Evolutionary conservation across 2,797 vertebrate species (phyloP), one percentile per base, ranked within the genome.

Genomic region (Megalops cyprinoides): DNA sequence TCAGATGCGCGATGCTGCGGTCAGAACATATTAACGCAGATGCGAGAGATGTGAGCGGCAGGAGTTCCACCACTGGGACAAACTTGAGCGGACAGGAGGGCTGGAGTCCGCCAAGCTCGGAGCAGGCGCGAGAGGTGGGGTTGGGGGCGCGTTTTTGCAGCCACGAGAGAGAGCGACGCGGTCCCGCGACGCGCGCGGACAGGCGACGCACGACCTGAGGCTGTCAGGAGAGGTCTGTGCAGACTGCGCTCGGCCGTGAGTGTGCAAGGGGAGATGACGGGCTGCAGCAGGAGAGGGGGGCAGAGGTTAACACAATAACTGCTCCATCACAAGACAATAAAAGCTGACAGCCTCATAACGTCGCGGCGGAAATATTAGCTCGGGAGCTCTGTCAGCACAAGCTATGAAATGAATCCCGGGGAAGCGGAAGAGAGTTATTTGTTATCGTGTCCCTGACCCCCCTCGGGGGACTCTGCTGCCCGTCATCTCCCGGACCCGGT

Each of bases 351-450:
- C 49, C 79, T 79, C 56, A 48, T 62, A 53, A 34, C 48, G 42
- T 20, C 86, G 84, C 83, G 82, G 82, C 83, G 82, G 81, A 84
- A 84, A 83, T 88, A 83, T 88, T 90, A 86, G 84, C 88, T 89
- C 82, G 85, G 87, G 88, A 90, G 82, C 86, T 82, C 88, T 90
- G 88, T 90, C 90, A 88, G 87, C 88, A 90, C 84, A 91, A 90
- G 84, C 89, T 89, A 90, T 90, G 83, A 89, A 44, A 49, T 31
- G 65, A 23, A 20, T 37, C 55, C 34, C 4, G 18, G 15, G 28
- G 37, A 48, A 1, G 42, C 8, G 56, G 25, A 55, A 23, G n/a
- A 18, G 74, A 53, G 46, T 75, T 51, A 75, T 49, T 34, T 75
- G 53, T 55, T 34, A 9, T 28, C 18, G 12, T 14, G 9, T 31